A percentile compares a stretch with the other conserved stretches of the same genome.
Evolutionary conservation across 2,113 vertebrate species (phyloP).

Genomic region (Pollachius pollachius): DNA sequence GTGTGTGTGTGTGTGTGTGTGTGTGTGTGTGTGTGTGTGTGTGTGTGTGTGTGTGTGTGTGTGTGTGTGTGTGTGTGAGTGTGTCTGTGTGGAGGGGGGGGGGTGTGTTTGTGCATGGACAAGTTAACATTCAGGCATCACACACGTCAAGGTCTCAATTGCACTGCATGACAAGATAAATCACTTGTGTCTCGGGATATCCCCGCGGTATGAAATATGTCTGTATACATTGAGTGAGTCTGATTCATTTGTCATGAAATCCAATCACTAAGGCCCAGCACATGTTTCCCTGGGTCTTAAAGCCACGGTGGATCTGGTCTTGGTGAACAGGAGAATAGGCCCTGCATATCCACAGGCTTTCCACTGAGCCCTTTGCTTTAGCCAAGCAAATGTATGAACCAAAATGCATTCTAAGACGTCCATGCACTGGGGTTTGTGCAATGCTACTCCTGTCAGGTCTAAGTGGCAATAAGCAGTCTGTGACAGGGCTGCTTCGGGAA

Average conservation of each 20-base stretch:
- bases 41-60: not conserved
- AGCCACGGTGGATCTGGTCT: not conserved
- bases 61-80: not conserved
- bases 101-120: conserved; percentile 1
- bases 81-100: not conserved
- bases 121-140: not conserved
- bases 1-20: conserved; percentile 10
- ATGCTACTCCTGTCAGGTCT: conserved; percentile 20
- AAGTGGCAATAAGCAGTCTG: conserved; percentile 13
- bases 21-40: conserved; percentile 4
- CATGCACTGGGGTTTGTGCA: conserved; percentile 5
- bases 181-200: conserved; percentile 17
- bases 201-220: conserved; percentile 36
- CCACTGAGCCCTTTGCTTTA: conserved; percentile 13
- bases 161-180: conserved; percentile 37
- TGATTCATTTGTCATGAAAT: conserved; percentile 53
- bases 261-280: conserved; percentile 13
- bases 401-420: conserved; percentile 1
- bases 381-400: conserved; percentile 1
- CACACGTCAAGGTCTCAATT: conserved; percentile 7
- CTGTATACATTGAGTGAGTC: conserved; percentile 25
- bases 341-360: conserved; percentile 21
- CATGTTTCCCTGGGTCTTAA: not conserved
- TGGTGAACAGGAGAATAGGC: not conserved
- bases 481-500: conserved; percentile 18